phyloP scores from a whole-genome alignment of 2,797 vertebrate genomes.

The Rhyacichthys aspro region DNA sequence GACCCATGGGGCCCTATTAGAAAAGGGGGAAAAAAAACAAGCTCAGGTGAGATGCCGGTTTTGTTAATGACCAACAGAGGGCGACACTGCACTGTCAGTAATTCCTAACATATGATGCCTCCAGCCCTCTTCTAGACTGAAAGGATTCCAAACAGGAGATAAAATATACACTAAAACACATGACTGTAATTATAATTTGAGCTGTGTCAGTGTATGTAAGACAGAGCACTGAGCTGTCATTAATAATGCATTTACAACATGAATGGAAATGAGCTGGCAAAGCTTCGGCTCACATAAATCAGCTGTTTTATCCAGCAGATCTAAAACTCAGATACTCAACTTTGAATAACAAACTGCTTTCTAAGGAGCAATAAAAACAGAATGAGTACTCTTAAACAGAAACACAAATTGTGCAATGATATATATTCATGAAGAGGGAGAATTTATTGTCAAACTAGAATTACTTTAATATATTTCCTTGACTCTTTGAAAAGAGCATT shows the following conservation, averaged over 20 bases:
- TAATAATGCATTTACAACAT: conserved; percentile 15
- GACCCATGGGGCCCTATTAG: conserved; percentile 88
- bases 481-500: background rate
- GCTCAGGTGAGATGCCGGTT: conserved; percentile 39
- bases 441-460: background rate
- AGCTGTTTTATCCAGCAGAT: conserved; percentile 6
- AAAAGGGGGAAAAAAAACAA: conserved; percentile 23
- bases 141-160: conserved; percentile 13
- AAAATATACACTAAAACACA: background rate
- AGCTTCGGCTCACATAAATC: conserved; percentile 2
- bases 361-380: background rate
- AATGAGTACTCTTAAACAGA: background rate
- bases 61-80: conserved; percentile 35
- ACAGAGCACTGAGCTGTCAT: background rate
- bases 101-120: conserved; percentile 14
- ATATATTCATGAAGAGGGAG: no score
- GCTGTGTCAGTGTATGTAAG: background rate
- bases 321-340: conserved; percentile 1
- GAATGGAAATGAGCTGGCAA: background rate
- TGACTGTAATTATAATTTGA: conserved; percentile 20
- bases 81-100: conserved; percentile 8
- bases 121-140: background rate
- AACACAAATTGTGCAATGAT: background rate
- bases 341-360: background rate
- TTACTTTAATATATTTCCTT: conserved; percentile 1